Evolutionary conservation across 2,797 vertebrate genomes (phyloP), one percentile per base, ranked within the genome.

Genomic region (Sphenodon punctatus): DNA sequence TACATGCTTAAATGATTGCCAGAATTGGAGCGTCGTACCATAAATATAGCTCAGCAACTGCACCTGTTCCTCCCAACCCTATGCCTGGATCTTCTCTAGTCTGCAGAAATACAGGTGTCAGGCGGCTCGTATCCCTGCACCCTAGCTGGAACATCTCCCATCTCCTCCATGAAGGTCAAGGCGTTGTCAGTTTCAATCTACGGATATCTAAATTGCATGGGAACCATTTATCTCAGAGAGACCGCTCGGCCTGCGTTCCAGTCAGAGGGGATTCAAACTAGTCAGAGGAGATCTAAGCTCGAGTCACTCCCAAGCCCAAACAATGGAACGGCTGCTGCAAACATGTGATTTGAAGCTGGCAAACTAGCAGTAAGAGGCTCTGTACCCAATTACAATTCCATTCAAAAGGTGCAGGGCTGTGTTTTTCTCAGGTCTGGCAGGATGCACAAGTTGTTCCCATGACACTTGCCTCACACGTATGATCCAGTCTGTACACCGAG

Each of bases 401-500:
- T 25, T 10, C 45, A 19, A 8, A 64, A n/a, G 8, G 42, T 20
- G 9, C n/a, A 42, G 30, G 27, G 38, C 30, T 0, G 2, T 4
- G 10, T 1, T 14, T 22, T 17, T 53, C 38, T 73, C 59, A 13
- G 49, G 30, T 58, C 25, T n/a, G 8, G 15, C 30, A 38, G 30
- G 41, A 27, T 8, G 27, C n/a, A 60, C 66, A 10, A 80, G 45
- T 12, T 49, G 53, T 49, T 53, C 17, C 74, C n/a, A n/a, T n/a
- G n/a, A 48, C 65, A 67, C 94, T 94, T 77, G 98, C 98, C 97
- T 99, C 98, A 8, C 98, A 98, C 0, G 98, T 99, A 95, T 99
- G 98, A 88, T 99, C 98, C 22, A 99, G 95, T 70, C 98, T 96
- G 95, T 99, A 99, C n/a, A 99, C 98, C 0, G 98, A 97, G 61